Base-by-base conservation (phyloP, 2,888 invertebrate species). In the Onthophagus sagittarius region DNA sequence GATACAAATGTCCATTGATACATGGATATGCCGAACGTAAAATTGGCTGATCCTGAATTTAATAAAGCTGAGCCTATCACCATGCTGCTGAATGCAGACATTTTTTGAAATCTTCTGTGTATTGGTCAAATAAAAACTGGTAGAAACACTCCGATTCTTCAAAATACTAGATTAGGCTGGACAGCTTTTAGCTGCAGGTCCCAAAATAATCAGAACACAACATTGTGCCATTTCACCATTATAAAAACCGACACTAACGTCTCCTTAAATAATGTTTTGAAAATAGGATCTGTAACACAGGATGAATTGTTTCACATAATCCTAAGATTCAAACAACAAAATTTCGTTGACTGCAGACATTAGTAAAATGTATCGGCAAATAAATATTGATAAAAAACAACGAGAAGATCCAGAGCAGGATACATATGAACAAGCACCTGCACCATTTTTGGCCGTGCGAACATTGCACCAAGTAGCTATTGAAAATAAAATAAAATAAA, bases 161-260 rank as follows among this genome's bases (percentile, higher is more conserved):
- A 75, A 71, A 71, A 75, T 13, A 73, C 73, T 2, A 73, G 63
- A 69, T 71, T 75, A 39, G 80, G 80, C 5, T 80, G 80, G 79
- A 31, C 11, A 64, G 9, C 15, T n/a, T n/a, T n/a, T n/a, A n/a
- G n/a, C n/a, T n/a, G n/a, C n/a, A n/a, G n/a, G n/a, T n/a, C n/a
- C n/a, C n/a, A n/a, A n/a, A n/a, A n/a, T n/a, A n/a, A n/a, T n/a
- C n/a, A n/a, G n/a, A n/a, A n/a, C n/a, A n/a, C n/a, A n/a, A n/a
- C n/a, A n/a, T n/a, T n/a, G n/a, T n/a, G n/a, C n/a, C n/a, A n/a
- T n/a, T n/a, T n/a, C n/a, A n/a, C n/a, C n/a, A n/a, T n/a, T n/a
- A n/a, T 15, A 23, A 62, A 72, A 15, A 67, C 67, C 9, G 2
- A 14, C 15, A 23, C 7, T 23, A 32, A 32, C 0, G n/a, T 15